phyloP scores from a whole-genome alignment of 2,113 vertebrate genomes.

The Zootoca vivipara region DNA sequence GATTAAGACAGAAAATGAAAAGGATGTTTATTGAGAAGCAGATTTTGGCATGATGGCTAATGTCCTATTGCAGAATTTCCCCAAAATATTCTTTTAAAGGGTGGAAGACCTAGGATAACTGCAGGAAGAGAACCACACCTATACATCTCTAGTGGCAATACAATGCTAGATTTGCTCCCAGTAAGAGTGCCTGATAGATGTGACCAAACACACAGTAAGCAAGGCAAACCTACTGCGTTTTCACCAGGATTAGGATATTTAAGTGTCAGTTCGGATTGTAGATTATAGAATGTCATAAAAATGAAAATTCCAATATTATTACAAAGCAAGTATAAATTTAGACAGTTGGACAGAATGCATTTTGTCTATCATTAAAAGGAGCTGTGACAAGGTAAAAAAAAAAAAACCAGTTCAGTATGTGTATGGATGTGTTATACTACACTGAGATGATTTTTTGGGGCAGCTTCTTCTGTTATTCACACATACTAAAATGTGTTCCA shows the following conservation, averaged over 20 bases:
- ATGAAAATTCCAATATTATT: background rate
- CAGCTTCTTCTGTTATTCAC: no score
- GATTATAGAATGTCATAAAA: constrained; percentile 23
- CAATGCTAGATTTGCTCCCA: background rate
- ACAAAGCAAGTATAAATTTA: background rate
- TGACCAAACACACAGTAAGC: background rate
- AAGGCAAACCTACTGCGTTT: background rate
- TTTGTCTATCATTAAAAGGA: constrained; percentile 27
- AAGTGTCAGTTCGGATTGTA: background rate
- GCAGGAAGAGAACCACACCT: background rate
- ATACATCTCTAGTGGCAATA: background rate
- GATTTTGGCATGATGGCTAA: background rate
- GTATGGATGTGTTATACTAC: background rate
- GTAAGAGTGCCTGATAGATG: background rate
- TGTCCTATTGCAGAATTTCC: background rate
- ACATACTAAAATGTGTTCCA: no score
- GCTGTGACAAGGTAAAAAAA: background rate
- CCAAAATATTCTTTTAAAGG: background rate
- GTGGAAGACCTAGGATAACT: background rate
- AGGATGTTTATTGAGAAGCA: background rate
- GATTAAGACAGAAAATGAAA: background rate
- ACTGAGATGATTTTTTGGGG: no score
- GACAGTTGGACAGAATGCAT: constrained; percentile 31
- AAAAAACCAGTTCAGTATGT: constrained; percentile 5
- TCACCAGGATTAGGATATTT: constrained; percentile 44